phyloP scores from a whole-genome alignment of 2,113 vertebrate genomes.

The Tretioscincus oriximinensis region DNA sequence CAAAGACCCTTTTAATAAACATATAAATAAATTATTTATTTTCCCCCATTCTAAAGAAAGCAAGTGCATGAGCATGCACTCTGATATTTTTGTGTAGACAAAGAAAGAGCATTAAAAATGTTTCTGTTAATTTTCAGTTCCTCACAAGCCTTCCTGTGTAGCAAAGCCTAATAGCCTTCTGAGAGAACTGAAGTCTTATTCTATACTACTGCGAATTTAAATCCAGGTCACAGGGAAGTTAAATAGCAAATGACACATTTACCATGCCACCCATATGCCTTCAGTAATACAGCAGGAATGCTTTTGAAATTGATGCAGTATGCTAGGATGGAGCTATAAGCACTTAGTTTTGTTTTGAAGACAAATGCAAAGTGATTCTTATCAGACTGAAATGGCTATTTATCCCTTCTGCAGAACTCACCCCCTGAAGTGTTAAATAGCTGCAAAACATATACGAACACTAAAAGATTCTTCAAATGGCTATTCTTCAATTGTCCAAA shows the following conservation, averaged over 20 bases:
- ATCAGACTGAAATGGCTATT: constrained; percentile 63
- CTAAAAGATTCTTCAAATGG: constrained; percentile 48
- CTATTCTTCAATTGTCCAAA: constrained; percentile 34
- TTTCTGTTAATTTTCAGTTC: constrained; percentile 64
- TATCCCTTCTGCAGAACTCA: constrained; percentile 55
- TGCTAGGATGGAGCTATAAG: constrained; percentile 65
- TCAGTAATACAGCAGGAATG: constrained; percentile 66
- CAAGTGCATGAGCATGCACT: constrained; percentile 14
- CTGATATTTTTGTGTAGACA: constrained; percentile 5
- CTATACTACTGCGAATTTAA: constrained; percentile 74
- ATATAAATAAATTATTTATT: constrained; percentile 32
- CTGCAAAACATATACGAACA: constrained; percentile 36
- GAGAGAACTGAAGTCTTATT: constrained; percentile 78
- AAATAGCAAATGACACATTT: constrained; percentile 81
- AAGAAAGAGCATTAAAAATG: constrained; percentile 42
- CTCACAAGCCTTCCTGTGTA: constrained; percentile 69
- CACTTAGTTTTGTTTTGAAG: constrained; percentile 58
- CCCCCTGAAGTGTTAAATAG: constrained; percentile 57
- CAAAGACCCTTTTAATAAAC: constrained; percentile 61
- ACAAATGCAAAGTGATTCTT: constrained; percentile 53
- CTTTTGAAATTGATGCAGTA: constrained; percentile 66
- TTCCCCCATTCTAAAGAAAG: neutral
- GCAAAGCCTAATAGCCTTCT: constrained; percentile 73
- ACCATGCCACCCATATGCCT: constrained; percentile 78
- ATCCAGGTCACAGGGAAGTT: constrained; percentile 82